A percentile compares a stretch with the other conserved stretches of the same genome.
These are phyloP conservation scores for Brachionichthys hirsutus DNA, from an alignment of 2,113 vertebrate species.

Conservation along the genomic window DNA sequence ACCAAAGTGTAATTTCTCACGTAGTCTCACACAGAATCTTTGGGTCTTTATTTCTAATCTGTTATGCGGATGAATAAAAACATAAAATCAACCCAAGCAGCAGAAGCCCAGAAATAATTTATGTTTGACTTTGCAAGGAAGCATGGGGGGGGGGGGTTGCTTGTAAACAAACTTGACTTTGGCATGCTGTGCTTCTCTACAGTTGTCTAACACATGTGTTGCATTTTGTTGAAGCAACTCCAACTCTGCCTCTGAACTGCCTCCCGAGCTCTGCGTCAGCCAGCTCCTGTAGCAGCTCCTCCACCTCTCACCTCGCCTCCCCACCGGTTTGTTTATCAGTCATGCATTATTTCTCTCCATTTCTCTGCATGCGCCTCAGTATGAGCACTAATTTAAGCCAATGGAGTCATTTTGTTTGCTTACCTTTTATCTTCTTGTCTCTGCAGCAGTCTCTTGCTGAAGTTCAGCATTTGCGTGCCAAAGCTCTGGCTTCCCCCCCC, in stretches of 20 bases:
- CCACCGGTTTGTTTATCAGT: constrained; percentile 81
- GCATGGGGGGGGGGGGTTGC: too few species aligned
- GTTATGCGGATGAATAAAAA: too few species aligned
- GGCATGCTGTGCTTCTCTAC: not conserved
- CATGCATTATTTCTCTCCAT: not conserved
- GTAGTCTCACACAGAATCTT: too few species aligned
- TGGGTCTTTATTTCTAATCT: too few species aligned
- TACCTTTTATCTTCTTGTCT: constrained; percentile 17
- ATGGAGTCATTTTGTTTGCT: not conserved
- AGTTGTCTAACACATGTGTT: constrained; percentile 8
- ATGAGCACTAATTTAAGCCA: not conserved
- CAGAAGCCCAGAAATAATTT: too few species aligned
- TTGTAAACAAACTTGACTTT: too few species aligned
- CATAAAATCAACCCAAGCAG: too few species aligned
- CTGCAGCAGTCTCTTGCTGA: constrained; percentile 89
- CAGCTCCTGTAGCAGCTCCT: constrained; percentile 97
- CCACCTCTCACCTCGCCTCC: constrained; percentile 94
- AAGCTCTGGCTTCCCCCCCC: constrained; percentile 83
- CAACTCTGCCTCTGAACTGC: constrained; percentile 88
- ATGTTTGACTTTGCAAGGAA: too few species aligned
- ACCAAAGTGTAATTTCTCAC: too few species aligned
- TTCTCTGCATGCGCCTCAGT: not conserved
- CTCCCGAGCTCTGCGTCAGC: constrained; percentile 93
- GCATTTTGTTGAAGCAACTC: constrained; percentile 77
- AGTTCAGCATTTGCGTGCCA: constrained; percentile 86